Evolutionary conservation across 53 echinoderm and acorn worm species (phyloP).

Genomic region (Stichopus horrens): DNA sequence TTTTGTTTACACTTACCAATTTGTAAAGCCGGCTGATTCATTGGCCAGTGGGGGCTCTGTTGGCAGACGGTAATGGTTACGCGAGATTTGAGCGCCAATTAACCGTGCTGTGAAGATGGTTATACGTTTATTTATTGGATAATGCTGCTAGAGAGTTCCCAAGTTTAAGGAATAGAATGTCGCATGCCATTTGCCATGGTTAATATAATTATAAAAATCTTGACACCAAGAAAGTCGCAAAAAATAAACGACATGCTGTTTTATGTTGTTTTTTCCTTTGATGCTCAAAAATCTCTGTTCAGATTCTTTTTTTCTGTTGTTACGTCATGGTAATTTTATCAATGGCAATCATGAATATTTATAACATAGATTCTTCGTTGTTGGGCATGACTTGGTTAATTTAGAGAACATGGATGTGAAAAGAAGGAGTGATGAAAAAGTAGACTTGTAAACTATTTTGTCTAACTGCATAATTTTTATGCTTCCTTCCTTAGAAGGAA

Average conservation of each 20-base stretch:
- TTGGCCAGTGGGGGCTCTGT: slow-evolving; percentile 26
- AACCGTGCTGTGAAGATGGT: slow-evolving; percentile 48
- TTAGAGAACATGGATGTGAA: too few relatives aligned
- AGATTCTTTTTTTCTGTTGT: not conserved
- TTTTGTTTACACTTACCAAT: slow-evolving; percentile 51
- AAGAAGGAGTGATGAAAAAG: too few relatives aligned
- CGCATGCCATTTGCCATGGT: slow-evolving; percentile 10
- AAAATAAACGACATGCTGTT: slow-evolving; percentile 5
- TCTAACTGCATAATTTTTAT: too few relatives aligned
- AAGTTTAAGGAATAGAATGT: slow-evolving; percentile 15
- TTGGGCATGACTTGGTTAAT: not conserved
- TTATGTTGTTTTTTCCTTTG: not conserved
- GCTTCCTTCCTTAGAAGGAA: too few relatives aligned
- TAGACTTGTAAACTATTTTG: too few relatives aligned
- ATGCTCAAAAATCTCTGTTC: not conserved
- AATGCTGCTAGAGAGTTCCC: slow-evolving; percentile 20
- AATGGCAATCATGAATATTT: not conserved
- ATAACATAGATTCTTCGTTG: not conserved
- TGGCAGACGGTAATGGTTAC: slow-evolving; percentile 47
- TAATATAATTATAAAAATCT: slow-evolving; percentile 30
- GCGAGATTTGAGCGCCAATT: slow-evolving; percentile 49
- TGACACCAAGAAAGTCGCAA: not conserved
- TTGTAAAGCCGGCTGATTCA: slow-evolving; percentile 44
- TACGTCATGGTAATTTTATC: not conserved
- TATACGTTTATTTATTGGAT: slow-evolving; percentile 44